phyloP scores from a whole-genome alignment of 2,113 vertebrate species.

The Phalacrocorax pelagicus region DNA sequence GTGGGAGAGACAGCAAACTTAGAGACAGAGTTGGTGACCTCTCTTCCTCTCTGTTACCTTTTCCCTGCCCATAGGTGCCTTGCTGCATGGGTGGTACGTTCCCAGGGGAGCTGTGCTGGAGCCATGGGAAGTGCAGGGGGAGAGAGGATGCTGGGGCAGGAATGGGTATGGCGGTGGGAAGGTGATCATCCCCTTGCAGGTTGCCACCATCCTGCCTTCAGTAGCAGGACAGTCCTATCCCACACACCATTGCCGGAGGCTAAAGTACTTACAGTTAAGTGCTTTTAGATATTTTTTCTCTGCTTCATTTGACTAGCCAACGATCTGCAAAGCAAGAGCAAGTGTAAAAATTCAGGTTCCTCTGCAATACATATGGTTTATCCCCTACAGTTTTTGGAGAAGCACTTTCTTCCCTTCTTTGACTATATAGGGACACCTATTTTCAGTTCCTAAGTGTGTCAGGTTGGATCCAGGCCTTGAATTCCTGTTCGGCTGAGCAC shows the following conservation, averaged over 20 bases:
- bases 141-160: neutral
- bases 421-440: neutral
- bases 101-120: neutral
- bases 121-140: accelerated
- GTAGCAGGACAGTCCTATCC: neutral
- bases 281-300: neutral
- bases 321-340: neutral
- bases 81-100: accelerated
- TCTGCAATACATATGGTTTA: neutral
- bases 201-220: neutral
- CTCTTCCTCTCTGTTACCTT: neutral
- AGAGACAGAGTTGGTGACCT: neutral
- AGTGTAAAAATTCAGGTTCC: neutral
- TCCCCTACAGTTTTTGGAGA: neutral
- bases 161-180: accelerated
- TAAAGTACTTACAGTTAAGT: neutral
- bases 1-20: neutral
- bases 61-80: neutral
- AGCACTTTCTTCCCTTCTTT: neutral
- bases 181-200: neutral
- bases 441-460: neutral
- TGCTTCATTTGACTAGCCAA: neutral
- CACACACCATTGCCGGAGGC: neutral
- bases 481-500: neutral
- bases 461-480: neutral